These are phyloP conservation scores for Drosophila sp. DNA, from an alignment of 1,140 invertebrate genomes.

Conservation along the genomic window DNA sequence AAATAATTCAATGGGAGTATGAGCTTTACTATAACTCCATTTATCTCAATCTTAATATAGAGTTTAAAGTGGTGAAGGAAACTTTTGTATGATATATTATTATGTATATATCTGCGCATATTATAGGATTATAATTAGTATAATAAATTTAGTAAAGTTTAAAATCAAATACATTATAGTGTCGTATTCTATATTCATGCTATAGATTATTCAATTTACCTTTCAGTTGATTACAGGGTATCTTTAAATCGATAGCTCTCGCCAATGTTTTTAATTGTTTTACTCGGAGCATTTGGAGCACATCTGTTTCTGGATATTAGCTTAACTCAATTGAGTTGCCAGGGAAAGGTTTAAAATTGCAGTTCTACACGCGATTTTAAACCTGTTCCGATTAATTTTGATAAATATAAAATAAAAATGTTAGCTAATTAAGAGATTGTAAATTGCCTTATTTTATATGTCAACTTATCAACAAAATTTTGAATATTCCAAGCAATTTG, in stretches of 20 bases:
- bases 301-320: slow-evolving; percentile 12
- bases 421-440: slow-evolving; percentile 40
- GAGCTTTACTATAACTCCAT: too few relatives aligned
- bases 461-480: slow-evolving; percentile 34
- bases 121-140: too few relatives aligned
- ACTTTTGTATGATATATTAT: too few relatives aligned
- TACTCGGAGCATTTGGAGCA: not conserved
- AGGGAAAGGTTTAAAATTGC: slow-evolving; percentile 1
- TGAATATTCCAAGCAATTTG: slow-evolving; percentile 34
- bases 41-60: too few relatives aligned
- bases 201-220: not conserved
- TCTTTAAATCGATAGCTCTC: not conserved
- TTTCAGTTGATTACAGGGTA: not conserved
- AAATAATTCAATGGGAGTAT: not conserved
- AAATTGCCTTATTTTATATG: slow-evolving; percentile 44
- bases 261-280: not conserved
- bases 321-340: slow-evolving; percentile 13
- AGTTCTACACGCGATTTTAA: not conserved
- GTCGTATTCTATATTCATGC: too few relatives aligned
- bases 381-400: slow-evolving; percentile 13
- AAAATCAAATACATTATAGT: too few relatives aligned
- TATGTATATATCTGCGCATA: too few relatives aligned
- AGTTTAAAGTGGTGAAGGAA: too few relatives aligned
- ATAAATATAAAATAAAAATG: slow-evolving; percentile 27
- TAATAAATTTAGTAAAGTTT: too few relatives aligned